phyloP scores from a whole-genome alignment of 2,113 vertebrate species.

The Eurystomus gularis region DNA sequence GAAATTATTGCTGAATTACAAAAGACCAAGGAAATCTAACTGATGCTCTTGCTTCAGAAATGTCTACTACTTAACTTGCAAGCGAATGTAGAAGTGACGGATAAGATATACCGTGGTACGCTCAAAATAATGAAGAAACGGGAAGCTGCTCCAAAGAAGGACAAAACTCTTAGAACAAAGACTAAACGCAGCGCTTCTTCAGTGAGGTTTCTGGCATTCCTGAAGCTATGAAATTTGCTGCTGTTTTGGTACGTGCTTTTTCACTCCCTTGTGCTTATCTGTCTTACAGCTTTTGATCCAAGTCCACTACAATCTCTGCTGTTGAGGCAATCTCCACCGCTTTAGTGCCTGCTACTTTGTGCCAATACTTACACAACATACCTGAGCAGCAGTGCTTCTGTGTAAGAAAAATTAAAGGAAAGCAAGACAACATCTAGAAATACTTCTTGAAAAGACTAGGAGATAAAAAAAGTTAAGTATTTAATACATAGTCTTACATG shows the following conservation, averaged over 20 bases:
- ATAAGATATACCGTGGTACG: not conserved
- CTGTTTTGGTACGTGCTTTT: not conserved
- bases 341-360: not conserved
- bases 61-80: not conserved
- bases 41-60: not conserved
- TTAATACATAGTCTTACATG: not conserved
- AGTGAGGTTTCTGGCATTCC: not conserved
- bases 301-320: not conserved
- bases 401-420: not conserved
- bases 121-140: not conserved
- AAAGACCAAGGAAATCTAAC: not conserved
- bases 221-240: not conserved
- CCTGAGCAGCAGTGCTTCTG: not conserved
- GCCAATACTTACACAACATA: not conserved
- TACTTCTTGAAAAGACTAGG: not conserved
- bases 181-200: not conserved
- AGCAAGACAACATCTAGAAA: not conserved
- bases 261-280: not conserved
- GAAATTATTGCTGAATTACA: not conserved
- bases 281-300: not conserved
- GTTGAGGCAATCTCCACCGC: not conserved
- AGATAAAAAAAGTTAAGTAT: not conserved
- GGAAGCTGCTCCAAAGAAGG: not conserved
- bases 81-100: not conserved
- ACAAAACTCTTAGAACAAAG: not conserved